A percentile compares a stretch with the other conserved stretches of the same genome.
Conservation (phyloP, 2,797 vertebrate species). For the Myripristis murdjan region DNA sequence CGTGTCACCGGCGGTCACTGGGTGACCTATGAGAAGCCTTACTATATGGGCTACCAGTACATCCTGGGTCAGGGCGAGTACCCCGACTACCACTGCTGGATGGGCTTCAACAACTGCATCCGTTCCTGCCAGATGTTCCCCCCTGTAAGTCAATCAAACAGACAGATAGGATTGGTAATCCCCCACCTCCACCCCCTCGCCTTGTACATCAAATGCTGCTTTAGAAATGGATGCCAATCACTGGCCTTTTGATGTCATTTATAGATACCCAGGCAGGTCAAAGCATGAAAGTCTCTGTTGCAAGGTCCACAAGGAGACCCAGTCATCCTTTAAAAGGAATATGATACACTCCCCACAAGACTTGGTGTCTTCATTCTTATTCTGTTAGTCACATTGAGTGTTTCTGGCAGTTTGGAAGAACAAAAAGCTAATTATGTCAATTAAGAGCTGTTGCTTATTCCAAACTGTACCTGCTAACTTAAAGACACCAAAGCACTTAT, state of each 20-base stretch:
- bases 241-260: slow-evolving; percentile 80
- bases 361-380: slow-evolving; percentile 76
- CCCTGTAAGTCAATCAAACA: slow-evolving; percentile 87
- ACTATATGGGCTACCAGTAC: slow-evolving; percentile 87
- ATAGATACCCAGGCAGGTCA: slow-evolving; percentile 77
- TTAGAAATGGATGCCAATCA: slow-evolving; percentile 83
- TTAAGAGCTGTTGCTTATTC: slow-evolving; percentile 47
- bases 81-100: slow-evolving; percentile 83
- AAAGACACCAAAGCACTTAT: slow-evolving; percentile 34
- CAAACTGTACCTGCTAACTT: slow-evolving; percentile 44
- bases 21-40: slow-evolving; percentile 85
- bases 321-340: slow-evolving; percentile 81
- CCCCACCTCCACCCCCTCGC: slow-evolving; percentile 32
- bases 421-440: slow-evolving; percentile 48
- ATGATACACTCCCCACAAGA: slow-evolving; percentile 76
- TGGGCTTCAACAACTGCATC: slow-evolving; percentile 88
- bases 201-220: slow-evolving; percentile 78
- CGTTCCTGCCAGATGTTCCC: slow-evolving; percentile 89
- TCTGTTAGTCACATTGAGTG: slow-evolving; percentile 71
- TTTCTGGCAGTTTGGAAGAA: slow-evolving; percentile 64
- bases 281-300: slow-evolving; percentile 73
- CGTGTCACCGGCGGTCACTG: slow-evolving; percentile 83
- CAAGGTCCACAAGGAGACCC: slow-evolving; percentile 80
- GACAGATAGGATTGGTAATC: slow-evolving; percentile 59
- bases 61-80: slow-evolving; percentile 84